These are phyloP conservation scores for Vulpes vulpes DNA, from an alignment of 2,113 vertebrate genomes.

Conservation along the genomic window DNA sequence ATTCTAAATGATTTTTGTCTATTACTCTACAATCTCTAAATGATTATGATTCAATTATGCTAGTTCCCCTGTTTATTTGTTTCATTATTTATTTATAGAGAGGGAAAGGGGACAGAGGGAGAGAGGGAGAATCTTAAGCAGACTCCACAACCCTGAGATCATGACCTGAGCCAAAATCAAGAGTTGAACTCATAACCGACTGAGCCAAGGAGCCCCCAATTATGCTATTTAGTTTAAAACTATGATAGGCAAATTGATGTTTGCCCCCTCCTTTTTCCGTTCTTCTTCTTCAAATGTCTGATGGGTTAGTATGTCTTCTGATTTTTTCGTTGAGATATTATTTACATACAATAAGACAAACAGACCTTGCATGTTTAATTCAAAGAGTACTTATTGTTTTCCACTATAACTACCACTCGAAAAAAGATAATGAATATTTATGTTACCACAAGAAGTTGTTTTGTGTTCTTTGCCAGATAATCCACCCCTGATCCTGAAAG, in stretches of 20 bases:
- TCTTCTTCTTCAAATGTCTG: not conserved
- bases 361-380: not conserved
- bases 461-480: not conserved
- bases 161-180: not conserved
- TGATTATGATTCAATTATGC: not conserved
- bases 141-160: not conserved
- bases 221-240: not conserved
- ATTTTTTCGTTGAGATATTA: not conserved
- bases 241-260: not conserved
- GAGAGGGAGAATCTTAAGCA: not conserved
- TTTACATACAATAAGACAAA: not conserved
- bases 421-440: not conserved
- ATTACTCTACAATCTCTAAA: not conserved
- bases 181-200: not conserved
- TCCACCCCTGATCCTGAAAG: not conserved
- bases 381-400: not conserved
- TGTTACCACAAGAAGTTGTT: not conserved
- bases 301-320: not conserved
- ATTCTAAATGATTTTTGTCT: not conserved
- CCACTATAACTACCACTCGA: not conserved
- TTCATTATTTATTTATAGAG: not conserved
- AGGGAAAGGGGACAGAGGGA: not conserved
- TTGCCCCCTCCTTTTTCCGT: not conserved
- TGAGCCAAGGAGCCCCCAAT: not conserved
- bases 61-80: not conserved